Evolutionary conservation across 2,113 vertebrate species (phyloP), one percentile per base, ranked within the genome.

Genomic region (Australoheros scitulus): DNA sequence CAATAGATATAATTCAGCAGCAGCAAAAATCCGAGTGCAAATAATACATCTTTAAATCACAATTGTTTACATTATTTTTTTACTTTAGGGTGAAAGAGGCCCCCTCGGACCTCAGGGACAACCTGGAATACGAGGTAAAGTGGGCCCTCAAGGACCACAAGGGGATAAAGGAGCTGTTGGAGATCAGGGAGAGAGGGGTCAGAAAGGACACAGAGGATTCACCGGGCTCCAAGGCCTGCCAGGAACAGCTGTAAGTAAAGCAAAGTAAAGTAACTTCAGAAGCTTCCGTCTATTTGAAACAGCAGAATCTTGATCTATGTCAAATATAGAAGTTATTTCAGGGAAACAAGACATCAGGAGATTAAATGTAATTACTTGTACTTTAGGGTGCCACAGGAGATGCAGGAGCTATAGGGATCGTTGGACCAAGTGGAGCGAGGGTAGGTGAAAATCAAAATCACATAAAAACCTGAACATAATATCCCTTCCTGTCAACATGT

Each of bases 191-290:
- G 98, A 99, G 20, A 96, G 97, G 78, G 98, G 98, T 55, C 97
- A 99, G 93, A 99, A 99, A 87, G 98, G 98, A 59, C 98, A 99
- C 89, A 94, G 97, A 91, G 98, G 98, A 17, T 99, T 99, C 88
- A 98, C 97, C 24, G 98, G 98, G 18, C 96, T 99, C 72, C 96
- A 98, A 29, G 98, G 98, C 50, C 95, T 99, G 77, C 98, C 97
- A 65, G 98, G 98, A 88, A 94, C 91, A 88, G 94, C 97, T 22
- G 98, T 99, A 92, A 97, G 98, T 50, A 50, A 50, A 50, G 43
- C 43, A 11, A 13, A 13, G 4, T 4, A 17, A 50, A 50, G 47
- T 50, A 17, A 43, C 41, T 14, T 43, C 41, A 43, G 43, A 6
- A 5, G 43, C 43, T 14, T 43, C 11, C 3, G 11, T 9, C 4